Conservation (phyloP, 2,888 invertebrate genomes). For the Tuberolachnus salignus region DNA sequence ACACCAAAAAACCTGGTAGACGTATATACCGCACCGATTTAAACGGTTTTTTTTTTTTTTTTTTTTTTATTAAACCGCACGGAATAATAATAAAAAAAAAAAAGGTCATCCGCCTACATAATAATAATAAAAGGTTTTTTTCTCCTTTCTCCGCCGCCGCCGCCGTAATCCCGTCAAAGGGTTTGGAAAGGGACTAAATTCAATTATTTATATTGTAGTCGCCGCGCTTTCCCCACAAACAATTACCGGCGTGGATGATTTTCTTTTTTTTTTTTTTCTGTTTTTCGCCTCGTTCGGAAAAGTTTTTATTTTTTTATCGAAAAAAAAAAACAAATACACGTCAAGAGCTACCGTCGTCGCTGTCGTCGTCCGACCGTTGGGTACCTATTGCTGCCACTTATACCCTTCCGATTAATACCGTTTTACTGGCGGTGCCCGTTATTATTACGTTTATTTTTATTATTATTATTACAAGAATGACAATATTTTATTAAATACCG, state of each 20-base stretch:
- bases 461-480: conserved; percentile 32
- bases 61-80: conserved; percentile 45
- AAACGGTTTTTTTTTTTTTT: too few relatives aligned
- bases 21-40: not conserved
- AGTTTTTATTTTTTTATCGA: conserved; percentile 34
- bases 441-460: conserved; percentile 2
- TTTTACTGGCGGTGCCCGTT: conserved; percentile 4
- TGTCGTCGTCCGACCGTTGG: not conserved
- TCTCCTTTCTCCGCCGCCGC: not conserved
- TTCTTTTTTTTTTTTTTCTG: conserved; percentile 16
- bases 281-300: conserved; percentile 7
- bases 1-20: not conserved
- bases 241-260: conserved; percentile 19
- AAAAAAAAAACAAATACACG: conserved; percentile 31
- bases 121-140: conserved; percentile 50
- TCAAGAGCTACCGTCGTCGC: not conserved
- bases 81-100: conserved; percentile 24
- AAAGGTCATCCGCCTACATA: conserved; percentile 44
- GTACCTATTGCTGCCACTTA: not conserved
- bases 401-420: not conserved
- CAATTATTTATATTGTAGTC: conserved; percentile 57
- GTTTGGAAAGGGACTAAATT: conserved; percentile 56
- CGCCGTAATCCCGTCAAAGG: conserved; percentile 49
- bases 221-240: conserved; percentile 25
- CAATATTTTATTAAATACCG: too few relatives aligned